Conservation (phyloP, 2,797 vertebrate genomes). For the Chelon auratus region DNA sequence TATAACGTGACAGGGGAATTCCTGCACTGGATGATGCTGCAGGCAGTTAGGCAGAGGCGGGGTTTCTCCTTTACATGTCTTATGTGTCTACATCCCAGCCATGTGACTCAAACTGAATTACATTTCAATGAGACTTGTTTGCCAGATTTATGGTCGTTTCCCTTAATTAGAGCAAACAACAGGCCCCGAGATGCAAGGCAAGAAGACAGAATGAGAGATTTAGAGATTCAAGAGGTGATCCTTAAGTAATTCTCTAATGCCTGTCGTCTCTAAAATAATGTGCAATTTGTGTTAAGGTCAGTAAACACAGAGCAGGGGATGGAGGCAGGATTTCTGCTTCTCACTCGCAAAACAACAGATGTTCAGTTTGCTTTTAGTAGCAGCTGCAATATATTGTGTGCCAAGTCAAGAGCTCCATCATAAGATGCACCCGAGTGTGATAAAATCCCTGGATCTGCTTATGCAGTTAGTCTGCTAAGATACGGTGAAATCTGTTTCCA, state of each 20-base stretch:
- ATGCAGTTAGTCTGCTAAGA: not conserved
- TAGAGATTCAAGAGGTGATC: not conserved
- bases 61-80: constrained; percentile 19
- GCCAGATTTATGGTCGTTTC: constrained; percentile 48
- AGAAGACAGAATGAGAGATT: constrained; percentile 4
- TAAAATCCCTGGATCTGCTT: not conserved
- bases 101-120: constrained; percentile 37
- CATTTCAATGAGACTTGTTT: constrained; percentile 9
- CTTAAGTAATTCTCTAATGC: not conserved
- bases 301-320: not conserved
- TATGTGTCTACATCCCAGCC: constrained; percentile 9
- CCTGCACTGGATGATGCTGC: constrained; percentile 71
- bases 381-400: constrained; percentile 6
- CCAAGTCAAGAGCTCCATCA: constrained; percentile 4
- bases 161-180: constrained; percentile 63
- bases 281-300: not conserved
- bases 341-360: constrained; percentile 38
- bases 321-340: constrained; percentile 16
- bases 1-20: constrained; percentile 80
- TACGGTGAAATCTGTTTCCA: constrained; percentile 24
- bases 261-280: not conserved
- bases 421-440: constrained; percentile 1
- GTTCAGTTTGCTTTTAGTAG: constrained; percentile 29
- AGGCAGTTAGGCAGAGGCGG: constrained; percentile 51
- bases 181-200: constrained; percentile 12